Evolutionary conservation across 1,140 invertebrate genomes (phyloP).

Genomic region (Drosophila paulistorum): DNA sequence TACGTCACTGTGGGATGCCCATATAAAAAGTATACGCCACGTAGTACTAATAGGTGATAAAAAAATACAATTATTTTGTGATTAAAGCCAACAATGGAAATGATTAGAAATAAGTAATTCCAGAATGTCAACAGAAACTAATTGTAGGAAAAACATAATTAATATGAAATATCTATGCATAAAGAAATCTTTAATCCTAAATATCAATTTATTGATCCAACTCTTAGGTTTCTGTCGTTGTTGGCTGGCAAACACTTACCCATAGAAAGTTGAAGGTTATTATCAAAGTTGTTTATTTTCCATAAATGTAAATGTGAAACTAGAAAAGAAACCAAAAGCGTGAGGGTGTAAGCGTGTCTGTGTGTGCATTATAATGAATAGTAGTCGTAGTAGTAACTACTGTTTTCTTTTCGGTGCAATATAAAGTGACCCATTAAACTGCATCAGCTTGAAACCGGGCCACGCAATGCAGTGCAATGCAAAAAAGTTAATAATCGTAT

Average conservation of each 20-base stretch:
- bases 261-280: slow-evolving; percentile 5
- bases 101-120: too few species aligned
- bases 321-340: background rate
- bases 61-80: too few species aligned
- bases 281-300: background rate
- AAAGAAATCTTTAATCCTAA: background rate
- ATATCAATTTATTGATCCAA: background rate
- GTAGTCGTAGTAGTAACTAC: background rate
- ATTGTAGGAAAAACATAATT: too few species aligned
- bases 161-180: too few species aligned
- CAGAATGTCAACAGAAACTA: too few species aligned
- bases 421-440: slow-evolving; percentile 1
- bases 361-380: background rate
- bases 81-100: too few species aligned
- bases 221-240: background rate
- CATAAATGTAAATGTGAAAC: background rate
- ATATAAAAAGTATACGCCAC: too few species aligned
- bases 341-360: background rate
- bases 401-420: background rate
- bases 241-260: background rate
- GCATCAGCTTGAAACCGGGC: slow-evolving; percentile 3
- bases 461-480: background rate
- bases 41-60: too few species aligned
- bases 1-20: too few species aligned
- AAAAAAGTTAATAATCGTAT: slow-evolving; percentile 7